Conservation (phyloP, 2,113 vertebrate genomes). For the Origma solitaria region DNA sequence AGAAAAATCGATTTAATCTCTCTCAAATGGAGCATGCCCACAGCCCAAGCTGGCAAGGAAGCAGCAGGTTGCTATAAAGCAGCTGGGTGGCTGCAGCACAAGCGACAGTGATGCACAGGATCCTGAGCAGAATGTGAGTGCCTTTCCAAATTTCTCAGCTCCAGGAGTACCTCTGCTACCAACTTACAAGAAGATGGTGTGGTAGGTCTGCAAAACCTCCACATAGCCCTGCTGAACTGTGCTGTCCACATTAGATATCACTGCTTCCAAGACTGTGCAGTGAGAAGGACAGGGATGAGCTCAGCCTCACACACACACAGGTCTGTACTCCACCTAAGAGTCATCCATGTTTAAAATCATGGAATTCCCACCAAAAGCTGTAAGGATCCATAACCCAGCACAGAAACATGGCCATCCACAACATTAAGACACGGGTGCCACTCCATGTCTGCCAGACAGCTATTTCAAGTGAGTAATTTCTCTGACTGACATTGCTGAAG, state of each 20-base stretch:
- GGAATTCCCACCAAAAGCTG: neutral
- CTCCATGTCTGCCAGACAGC: neutral
- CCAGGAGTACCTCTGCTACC: neutral
- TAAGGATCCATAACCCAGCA: neutral
- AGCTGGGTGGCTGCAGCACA: neutral
- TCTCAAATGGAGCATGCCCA: neutral
- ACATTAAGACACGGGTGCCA: neutral
- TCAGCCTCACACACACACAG: neutral
- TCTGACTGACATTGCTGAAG: neutral
- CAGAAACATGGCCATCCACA: neutral
- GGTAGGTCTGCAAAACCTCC: neutral
- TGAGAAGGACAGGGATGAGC: neutral
- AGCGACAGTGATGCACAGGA: accelerated
- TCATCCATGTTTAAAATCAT: neutral
- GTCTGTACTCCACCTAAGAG: neutral
- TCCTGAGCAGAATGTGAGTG: neutral
- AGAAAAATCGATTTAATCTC: neutral
- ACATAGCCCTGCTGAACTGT: neutral
- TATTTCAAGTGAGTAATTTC: neutral
- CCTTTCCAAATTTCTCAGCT: neutral
- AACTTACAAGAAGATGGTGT: neutral
- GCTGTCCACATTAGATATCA: neutral
- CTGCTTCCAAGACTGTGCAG: neutral
- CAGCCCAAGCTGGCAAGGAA: neutral
- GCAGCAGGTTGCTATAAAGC: neutral